A percentile compares a stretch with the other conserved stretches of the same genome.
These are phyloP conservation scores for Phyto melanocephala DNA, from an alignment of 2,888 invertebrate species.

Conservation along the genomic window DNA sequence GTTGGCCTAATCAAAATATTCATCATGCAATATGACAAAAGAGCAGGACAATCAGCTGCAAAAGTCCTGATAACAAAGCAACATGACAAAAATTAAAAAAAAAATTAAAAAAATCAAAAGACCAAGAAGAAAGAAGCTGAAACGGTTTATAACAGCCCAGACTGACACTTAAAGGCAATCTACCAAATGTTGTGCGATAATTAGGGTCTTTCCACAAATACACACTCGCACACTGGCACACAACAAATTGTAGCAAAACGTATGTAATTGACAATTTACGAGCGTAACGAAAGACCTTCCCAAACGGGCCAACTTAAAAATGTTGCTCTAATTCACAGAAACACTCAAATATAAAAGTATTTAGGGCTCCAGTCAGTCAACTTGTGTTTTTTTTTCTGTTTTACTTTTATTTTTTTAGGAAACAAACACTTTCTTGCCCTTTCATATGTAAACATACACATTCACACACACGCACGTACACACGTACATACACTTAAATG, in stretches of 20 bases:
- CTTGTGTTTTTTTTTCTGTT: no score
- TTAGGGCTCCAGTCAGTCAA: slow-evolving; percentile 41
- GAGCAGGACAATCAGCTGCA: slow-evolving; percentile 53
- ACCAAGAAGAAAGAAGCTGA: neutral
- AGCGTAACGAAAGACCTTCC: slow-evolving; percentile 46
- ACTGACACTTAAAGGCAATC: slow-evolving; percentile 53
- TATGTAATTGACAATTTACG: slow-evolving; percentile 62
- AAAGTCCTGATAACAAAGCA: slow-evolving; percentile 43
- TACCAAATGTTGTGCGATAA: slow-evolving; percentile 62
- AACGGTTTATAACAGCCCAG: slow-evolving; percentile 19
- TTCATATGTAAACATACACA: neutral
- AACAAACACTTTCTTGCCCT: neutral
- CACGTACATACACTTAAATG: no score
- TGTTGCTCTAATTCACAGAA: slow-evolving; percentile 45
- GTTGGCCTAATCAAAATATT: slow-evolving; percentile 39
- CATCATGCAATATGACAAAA: slow-evolving; percentile 47
- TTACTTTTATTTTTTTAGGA: neutral
- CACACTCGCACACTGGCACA: neutral
- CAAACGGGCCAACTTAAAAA: slow-evolving; percentile 21
- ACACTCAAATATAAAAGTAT: slow-evolving; percentile 17
- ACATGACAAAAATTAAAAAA: neutral
- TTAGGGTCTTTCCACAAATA: slow-evolving; percentile 47
- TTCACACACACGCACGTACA: no score
- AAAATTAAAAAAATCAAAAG: neutral
- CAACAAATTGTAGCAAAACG: neutral